phyloP scores from a whole-genome alignment of 1,140 invertebrate species.

The Lasioglossum albipes region DNA sequence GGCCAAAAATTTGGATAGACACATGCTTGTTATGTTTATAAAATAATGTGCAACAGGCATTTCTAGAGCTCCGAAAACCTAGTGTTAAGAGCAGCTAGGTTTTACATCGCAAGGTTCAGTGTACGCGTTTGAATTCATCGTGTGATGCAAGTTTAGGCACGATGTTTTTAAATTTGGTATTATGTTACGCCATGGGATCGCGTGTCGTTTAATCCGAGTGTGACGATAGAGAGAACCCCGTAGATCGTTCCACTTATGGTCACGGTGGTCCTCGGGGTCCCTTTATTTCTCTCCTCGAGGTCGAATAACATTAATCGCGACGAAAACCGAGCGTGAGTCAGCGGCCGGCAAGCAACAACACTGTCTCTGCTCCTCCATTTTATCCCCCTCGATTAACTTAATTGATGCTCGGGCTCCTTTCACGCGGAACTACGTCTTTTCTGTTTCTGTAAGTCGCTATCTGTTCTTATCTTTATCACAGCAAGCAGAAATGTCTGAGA shows the following conservation, averaged over 20 bases:
- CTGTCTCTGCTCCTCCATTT: constrained; percentile 3
- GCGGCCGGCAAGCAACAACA: constrained; percentile 43
- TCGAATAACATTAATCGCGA: constrained; percentile 39
- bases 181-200: neutral
- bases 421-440: neutral
- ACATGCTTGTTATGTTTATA: no score
- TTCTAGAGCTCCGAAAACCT: no score
- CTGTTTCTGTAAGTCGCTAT: neutral
- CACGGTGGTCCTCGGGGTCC: constrained; percentile 22
- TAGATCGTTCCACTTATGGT: constrained; percentile 30
- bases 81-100: no score
- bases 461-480: no score
- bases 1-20: no score
- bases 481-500: no score
- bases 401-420: constrained; percentile 85
- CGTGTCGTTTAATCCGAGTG: constrained; percentile 5
- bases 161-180: neutral
- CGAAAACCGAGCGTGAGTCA: constrained; percentile 48
- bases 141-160: no score
- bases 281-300: constrained; percentile 25
- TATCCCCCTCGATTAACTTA: constrained; percentile 68
- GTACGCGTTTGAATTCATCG: no score
- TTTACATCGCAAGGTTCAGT: no score
- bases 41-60: no score
- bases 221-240: constrained; percentile 3